Base-by-base conservation (phyloP, 2,113 vertebrate species). In the Tetraodon nigroviridis region DNA sequence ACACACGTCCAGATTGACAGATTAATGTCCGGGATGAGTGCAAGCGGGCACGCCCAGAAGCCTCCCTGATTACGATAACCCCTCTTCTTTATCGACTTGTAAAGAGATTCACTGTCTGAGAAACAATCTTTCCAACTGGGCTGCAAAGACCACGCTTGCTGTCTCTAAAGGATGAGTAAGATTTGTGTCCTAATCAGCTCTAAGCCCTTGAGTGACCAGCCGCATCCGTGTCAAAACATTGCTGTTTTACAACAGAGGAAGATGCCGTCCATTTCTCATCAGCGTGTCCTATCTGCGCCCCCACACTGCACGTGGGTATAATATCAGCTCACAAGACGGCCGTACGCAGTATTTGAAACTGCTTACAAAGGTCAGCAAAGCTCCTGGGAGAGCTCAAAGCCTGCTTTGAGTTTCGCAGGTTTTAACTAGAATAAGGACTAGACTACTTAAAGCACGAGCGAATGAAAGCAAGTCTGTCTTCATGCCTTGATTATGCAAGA, bases 131-230 rank as follows among this genome's bases (percentile, higher is more conserved):
- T 51, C 27, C 45, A 59, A 44, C 76, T 55, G 58, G 80, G 73
- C 69, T 27, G 29, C 55, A 18, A 18, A 61, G 37, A 61, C 60
- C 37, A 64, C 40, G 64, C 50, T 21, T 69, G 4, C 42, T 5
- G 14, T 44, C 42, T 44, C 42, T 55, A 71, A 47, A 71, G 68
- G 37, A 61, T 84, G 67, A 89, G 88, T 89, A 64, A 71, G 67
- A 89, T 84, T 84, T 85, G 67, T 71, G 75, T 71, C 54, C 71
- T 75, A 81, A 86, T 82, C 77, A 69, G 60, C 68, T 57, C 57
- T 76, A 81, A 83, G 67, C 78, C 71, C 76, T 72, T 64, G 71
- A 86, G 70, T 80, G 79, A 61, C 76, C 74, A 69, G 61, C 13
- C 64, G 27, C 27, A 69, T 66, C 66, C 63, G 65, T 32, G 7